Conservation (phyloP, 2,113 vertebrate species). For the Eolophus roseicapilla region DNA sequence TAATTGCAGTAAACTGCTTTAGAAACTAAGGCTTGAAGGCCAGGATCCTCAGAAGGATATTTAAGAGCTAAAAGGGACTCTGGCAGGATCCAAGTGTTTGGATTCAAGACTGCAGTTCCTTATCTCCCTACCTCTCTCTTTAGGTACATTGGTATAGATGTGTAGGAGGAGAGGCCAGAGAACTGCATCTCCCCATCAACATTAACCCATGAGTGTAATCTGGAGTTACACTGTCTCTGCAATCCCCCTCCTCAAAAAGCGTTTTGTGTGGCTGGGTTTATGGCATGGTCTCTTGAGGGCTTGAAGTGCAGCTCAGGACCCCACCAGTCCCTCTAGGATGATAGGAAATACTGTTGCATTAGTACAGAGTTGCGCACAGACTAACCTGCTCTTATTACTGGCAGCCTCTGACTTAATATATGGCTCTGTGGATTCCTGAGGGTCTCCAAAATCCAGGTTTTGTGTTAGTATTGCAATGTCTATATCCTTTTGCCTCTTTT, state of each 20-base stretch:
- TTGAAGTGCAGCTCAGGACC: neutral
- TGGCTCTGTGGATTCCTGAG: neutral
- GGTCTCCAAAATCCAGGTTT: neutral
- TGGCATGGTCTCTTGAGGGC: neutral
- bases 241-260: neutral
- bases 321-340: fast-evolving
- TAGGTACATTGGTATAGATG: neutral
- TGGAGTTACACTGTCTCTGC: neutral
- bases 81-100: neutral
- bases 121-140: neutral
- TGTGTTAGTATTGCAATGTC: neutral
- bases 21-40: neutral
- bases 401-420: neutral
- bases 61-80: neutral
- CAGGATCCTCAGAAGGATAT: neutral
- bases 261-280: fast-evolving
- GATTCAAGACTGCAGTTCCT: neutral
- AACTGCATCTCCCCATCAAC: neutral
- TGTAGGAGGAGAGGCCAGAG: neutral
- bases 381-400: neutral
- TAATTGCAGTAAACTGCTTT: neutral
- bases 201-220: neutral
- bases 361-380: neutral
- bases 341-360: neutral
- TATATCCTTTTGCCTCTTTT: neutral